Evolutionary conservation across 2,113 vertebrate genomes (phyloP).

Genomic region (Ardeotis arabs): DNA sequence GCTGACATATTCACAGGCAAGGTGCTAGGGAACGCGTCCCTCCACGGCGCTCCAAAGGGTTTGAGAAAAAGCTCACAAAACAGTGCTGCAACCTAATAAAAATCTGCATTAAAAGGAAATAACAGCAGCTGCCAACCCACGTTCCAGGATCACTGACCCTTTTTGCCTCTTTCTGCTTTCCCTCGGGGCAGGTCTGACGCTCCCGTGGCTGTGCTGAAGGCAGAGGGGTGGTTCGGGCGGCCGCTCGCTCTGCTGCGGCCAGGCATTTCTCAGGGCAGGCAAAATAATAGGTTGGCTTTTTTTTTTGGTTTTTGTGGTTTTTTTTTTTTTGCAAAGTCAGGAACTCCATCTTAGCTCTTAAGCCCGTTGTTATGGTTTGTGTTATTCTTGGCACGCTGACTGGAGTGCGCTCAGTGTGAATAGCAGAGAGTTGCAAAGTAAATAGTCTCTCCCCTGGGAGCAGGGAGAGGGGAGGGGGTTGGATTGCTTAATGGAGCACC

Average conservation of each 20-base stretch:
- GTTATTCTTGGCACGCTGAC: slow-evolving; percentile 43
- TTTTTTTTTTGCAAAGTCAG: background rate
- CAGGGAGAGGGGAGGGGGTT: slow-evolving; percentile 6
- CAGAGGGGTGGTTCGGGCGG: background rate
- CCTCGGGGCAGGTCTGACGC: background rate
- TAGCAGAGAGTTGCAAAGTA: slow-evolving; percentile 47
- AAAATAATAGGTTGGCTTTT: slow-evolving; percentile 5
- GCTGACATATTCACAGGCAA: background rate
- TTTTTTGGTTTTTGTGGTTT: background rate
- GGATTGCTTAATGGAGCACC: slow-evolving; percentile 49
- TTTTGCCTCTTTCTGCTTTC: background rate
- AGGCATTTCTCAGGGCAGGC: background rate
- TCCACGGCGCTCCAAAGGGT: background rate
- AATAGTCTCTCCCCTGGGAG: slow-evolving; percentile 56
- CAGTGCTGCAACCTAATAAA: background rate
- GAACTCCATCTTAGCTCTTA: background rate
- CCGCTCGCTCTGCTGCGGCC: background rate
- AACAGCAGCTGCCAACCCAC: accelerated
- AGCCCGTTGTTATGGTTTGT: slow-evolving; percentile 8
- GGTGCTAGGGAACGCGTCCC: background rate
- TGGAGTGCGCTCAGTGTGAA: background rate
- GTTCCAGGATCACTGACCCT: background rate
- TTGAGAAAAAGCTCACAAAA: background rate
- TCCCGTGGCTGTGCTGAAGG: background rate
- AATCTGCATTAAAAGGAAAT: background rate